phyloP scores from a whole-genome alignment of 2,797 vertebrate species.

The Lepilemur septentrionalis region DNA sequence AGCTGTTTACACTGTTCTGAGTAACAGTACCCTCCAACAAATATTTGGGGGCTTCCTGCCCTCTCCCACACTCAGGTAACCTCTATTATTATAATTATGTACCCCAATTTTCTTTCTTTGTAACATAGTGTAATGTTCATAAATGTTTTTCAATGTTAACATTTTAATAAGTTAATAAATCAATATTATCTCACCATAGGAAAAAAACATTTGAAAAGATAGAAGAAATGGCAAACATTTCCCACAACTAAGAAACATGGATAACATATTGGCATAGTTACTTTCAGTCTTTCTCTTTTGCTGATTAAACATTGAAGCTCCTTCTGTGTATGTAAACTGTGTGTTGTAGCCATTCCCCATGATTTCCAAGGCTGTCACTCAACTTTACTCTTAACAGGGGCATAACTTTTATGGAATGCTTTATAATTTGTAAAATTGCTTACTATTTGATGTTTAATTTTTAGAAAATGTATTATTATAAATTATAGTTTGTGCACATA shows the following conservation, averaged over 20 bases:
- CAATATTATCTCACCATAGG: background rate
- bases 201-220: background rate
- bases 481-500: background rate
- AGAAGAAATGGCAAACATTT: background rate
- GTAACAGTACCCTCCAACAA: background rate
- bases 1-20: background rate
- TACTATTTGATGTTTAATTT: background rate
- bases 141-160: background rate
- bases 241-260: background rate
- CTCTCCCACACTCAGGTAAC: background rate
- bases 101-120: background rate
- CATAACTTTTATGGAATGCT: background rate
- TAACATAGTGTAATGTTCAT: background rate
- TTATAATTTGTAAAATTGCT: background rate
- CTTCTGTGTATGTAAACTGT: background rate
- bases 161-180: background rate
- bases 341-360: background rate
- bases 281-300: background rate
- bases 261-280: background rate
- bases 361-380: background rate
- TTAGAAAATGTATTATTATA: background rate
- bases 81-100: background rate
- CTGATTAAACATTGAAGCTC: background rate
- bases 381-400: background rate
- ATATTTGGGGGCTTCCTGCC: fast-evolving